phyloP scores from a whole-genome alignment of 2,888 invertebrate species.

The Sphaerophoria rueppellii region DNA sequence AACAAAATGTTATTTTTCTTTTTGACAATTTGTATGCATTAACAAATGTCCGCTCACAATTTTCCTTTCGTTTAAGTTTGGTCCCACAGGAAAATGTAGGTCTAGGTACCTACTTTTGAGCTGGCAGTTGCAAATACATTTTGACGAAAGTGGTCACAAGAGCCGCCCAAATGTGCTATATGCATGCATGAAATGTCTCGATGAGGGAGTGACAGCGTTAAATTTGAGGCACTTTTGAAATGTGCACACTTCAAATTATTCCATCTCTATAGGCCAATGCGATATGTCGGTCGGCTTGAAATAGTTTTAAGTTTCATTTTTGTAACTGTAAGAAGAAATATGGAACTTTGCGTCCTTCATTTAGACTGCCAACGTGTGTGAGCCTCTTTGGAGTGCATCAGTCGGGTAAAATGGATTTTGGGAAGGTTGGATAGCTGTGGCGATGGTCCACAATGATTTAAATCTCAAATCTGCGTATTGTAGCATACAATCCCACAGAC shows the following conservation, averaged over 20 bases:
- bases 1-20: neutral
- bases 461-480: slow-evolving; percentile 69
- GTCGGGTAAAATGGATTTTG: neutral
- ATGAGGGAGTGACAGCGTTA: neutral
- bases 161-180: neutral
- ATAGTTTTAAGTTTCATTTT: slow-evolving; percentile 38
- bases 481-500: slow-evolving; percentile 56
- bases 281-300: slow-evolving; percentile 25
- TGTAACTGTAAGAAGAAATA: slow-evolving; percentile 10
- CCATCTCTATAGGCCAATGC: slow-evolving; percentile 2
- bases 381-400: slow-evolving; percentile 33
- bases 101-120: neutral
- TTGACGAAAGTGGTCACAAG: slow-evolving; percentile 37
- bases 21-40: neutral
- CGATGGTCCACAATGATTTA: slow-evolving; percentile 66
- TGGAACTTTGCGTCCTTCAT: slow-evolving; percentile 12
- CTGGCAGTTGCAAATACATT: slow-evolving; percentile 14
- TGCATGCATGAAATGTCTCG: slow-evolving; percentile 21
- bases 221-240: slow-evolving; percentile 18
- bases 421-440: neutral
- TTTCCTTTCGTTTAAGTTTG: slow-evolving; percentile 26
- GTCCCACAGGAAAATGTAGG: slow-evolving; percentile 46
- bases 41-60: neutral
- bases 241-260: slow-evolving; percentile 56
- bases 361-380: slow-evolving; percentile 25